Conservation (phyloP, 2,888 invertebrate genomes). For the Tipula confusa region DNA sequence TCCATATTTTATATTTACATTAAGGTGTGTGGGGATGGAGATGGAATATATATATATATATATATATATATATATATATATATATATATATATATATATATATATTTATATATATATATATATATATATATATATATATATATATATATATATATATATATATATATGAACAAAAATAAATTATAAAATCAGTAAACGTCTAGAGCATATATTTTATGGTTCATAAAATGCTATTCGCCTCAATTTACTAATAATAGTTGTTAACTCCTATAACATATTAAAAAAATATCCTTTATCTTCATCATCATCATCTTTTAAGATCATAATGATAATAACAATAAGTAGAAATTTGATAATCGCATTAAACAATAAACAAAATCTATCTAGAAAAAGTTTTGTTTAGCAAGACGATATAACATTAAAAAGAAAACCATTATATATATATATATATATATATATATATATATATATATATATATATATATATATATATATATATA, state of each 20-base stretch:
- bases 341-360: slow-evolving; percentile 12
- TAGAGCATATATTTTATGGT: background rate
- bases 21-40: background rate
- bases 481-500: background rate
- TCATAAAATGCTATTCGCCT: background rate
- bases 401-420: background rate
- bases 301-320: slow-evolving; percentile 1
- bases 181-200: background rate
- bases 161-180: background rate
- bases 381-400: background rate
- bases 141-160: no score
- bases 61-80: no score
- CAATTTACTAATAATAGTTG: slow-evolving; percentile 6
- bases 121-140: no score
- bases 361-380: slow-evolving; percentile 20
- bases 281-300: slow-evolving; percentile 20
- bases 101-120: no score
- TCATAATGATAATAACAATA: slow-evolving; percentile 12
- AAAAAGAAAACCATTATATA: background rate
- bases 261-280: background rate
- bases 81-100: no score
- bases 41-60: no score
- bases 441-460: background rate
- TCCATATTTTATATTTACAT: background rate
- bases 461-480: background rate